Evolutionary conservation across 2,113 vertebrate genomes (phyloP), one percentile per base, ranked within the genome.

Genomic region (Crotalus viridis): DNA sequence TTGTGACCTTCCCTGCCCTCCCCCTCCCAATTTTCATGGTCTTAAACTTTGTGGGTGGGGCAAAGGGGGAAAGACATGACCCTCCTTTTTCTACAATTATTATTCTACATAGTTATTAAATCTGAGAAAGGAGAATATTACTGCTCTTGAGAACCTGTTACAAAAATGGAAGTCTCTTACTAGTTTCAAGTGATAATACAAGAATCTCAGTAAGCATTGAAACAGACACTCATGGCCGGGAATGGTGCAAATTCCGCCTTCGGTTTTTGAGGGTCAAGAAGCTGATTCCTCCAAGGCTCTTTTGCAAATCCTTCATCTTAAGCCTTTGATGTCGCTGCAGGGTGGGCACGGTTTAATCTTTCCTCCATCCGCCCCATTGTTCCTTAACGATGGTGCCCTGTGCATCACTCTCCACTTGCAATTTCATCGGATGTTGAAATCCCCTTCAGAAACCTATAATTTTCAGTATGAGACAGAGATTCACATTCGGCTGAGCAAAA

Each of bases 341-440:
- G 21, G 3, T 17, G 90, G 24, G 1, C 57, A 85, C 24, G 87
- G 51, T 17, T 46, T 19, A 10, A 33, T 91, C 12, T 87, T 93
- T 10, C 10, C 46, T 55, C 21, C 5, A 4, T 2, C 15, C n/a
- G 0, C n/a, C 69, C n/a, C 26, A n/a, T 92, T 21, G n/a, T 0
- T 94, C 92, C 74, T 51, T 92, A 93, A 92, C 94, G 88, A 81
- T 10, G 91, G 39, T n/a, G 9, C 0, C 74, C 91, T 3, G 2
- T 91, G 59, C 92, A 52, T 92, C 88, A 94, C 51, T 57, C 26
- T 95, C 69, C 94, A 55, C 94, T 92, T 96, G n/a, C 90, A 94
- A 95, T 94, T 96, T 96, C 89, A 43, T 5, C 85, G 48, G 92
- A 26, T 57, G 48, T 91, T 91, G 85, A 95, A 95, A 96, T 89